Evolutionary conservation across 2,797 vertebrate species (phyloP).

Genomic region (Macropodus opercularis): DNA sequence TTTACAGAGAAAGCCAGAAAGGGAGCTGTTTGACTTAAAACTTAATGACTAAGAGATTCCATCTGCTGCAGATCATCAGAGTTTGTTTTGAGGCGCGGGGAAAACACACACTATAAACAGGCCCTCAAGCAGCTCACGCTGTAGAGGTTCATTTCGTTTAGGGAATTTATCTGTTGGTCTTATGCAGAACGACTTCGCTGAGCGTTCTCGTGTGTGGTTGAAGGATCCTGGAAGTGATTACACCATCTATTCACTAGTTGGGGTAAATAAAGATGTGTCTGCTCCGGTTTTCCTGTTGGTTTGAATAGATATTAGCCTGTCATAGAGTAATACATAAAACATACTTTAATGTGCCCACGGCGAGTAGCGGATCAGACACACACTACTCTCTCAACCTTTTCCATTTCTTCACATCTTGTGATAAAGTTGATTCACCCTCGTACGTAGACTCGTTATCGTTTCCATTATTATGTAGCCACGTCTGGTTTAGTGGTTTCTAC

Average conservation of each 20-base stretch:
- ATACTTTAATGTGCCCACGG: too few relatives aligned
- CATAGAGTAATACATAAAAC: too few relatives aligned
- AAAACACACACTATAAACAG: slow-evolving; percentile 51
- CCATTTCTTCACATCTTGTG: not conserved
- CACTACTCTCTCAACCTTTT: not conserved
- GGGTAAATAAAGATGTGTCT: not conserved
- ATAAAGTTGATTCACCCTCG: not conserved
- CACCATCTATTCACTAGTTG: too few relatives aligned
- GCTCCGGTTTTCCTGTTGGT: too few relatives aligned
- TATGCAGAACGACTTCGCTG: slow-evolving; percentile 9
- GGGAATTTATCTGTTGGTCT: slow-evolving; percentile 31
- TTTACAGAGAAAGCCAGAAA: slow-evolving; percentile 8
- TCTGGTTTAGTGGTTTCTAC: not conserved
- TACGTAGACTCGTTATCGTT: not conserved
- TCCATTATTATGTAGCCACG: not conserved
- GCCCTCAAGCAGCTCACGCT: slow-evolving; percentile 34
- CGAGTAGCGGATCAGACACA: not conserved
- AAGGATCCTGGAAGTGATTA: slow-evolving; percentile 1
- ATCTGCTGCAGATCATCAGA: slow-evolving; percentile 58
- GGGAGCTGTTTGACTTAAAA: slow-evolving; percentile 52
- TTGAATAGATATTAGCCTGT: not conserved
- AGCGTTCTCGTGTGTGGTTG: not conserved
- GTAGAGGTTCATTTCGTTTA: slow-evolving; percentile 40
- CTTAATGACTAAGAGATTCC: slow-evolving; percentile 62
- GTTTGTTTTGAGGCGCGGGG: slow-evolving; percentile 54